These are phyloP conservation scores for Phoebastria nigripes DNA, from an alignment of 2,797 vertebrate species.

Conservation along the genomic window DNA sequence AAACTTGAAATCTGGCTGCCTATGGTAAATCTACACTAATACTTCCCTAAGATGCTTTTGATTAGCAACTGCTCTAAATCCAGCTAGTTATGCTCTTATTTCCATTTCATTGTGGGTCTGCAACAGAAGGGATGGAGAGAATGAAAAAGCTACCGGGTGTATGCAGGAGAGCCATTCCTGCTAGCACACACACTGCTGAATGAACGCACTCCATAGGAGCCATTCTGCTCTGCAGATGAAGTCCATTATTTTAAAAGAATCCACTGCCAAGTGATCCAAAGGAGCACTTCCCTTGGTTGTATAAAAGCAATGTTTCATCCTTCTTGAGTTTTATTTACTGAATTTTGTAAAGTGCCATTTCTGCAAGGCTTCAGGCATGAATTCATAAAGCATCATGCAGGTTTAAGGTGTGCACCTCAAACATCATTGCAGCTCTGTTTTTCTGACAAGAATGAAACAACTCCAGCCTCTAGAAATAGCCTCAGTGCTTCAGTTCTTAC, in stretches of 20 bases:
- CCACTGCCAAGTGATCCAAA: constrained; percentile 3
- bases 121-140: not conserved
- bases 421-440: not conserved
- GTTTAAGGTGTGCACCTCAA: not conserved
- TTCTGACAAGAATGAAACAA: not conserved
- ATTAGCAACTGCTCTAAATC: not conserved
- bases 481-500: not conserved
- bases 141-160: not conserved
- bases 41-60: not conserved
- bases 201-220: not conserved
- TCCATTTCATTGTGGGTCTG: not conserved
- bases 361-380: accelerated
- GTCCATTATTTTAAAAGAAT: constrained; percentile 37
- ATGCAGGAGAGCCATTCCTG: not conserved
- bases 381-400: not conserved
- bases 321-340: not conserved
- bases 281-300: not conserved
- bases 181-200: not conserved
- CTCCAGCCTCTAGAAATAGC: not conserved
- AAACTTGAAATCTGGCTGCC: constrained; percentile 15
- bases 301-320: not conserved
- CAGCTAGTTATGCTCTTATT: not conserved
- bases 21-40: not conserved
- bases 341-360: not conserved
- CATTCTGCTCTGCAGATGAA: constrained; percentile 13